Evolutionary conservation across 2,797 vertebrate species (phyloP).

Genomic region (Aotus griseimembra): DNA sequence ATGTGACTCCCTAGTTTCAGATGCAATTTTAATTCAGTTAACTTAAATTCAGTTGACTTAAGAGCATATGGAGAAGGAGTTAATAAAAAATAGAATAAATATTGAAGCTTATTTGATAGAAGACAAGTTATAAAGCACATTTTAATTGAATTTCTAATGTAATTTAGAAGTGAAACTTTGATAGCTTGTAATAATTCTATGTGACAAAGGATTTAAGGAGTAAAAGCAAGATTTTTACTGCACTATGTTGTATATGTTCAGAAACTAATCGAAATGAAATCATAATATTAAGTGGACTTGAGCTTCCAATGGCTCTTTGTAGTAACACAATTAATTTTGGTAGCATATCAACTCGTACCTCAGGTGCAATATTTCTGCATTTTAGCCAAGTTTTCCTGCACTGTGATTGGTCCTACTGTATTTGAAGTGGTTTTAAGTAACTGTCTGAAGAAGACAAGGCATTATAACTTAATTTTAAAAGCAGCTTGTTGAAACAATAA

Average conservation of each 20-base stretch:
- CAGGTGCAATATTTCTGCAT: neutral
- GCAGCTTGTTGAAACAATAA: neutral
- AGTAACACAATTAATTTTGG: neutral
- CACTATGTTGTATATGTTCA: neutral
- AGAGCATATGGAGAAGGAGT: neutral
- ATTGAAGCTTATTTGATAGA: neutral
- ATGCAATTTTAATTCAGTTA: neutral
- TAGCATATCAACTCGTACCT: neutral
- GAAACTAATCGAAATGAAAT: neutral
- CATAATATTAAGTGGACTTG: neutral
- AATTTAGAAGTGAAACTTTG: neutral
- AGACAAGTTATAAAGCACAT: neutral
- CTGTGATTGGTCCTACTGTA: neutral
- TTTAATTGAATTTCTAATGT: conserved; percentile 2
- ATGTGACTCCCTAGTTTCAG: neutral
- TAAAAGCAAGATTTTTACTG: neutral
- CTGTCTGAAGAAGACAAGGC: neutral
- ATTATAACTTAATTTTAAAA: neutral
- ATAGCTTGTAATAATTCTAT: neutral
- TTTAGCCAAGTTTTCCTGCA: neutral
- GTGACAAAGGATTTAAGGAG: neutral
- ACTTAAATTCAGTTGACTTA: neutral
- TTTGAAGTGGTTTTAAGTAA: conserved; percentile 1
- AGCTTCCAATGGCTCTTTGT: neutral
- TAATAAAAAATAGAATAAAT: neutral